Evolutionary conservation across 2,888 invertebrate genomes (phyloP), one percentile per base, ranked within the genome.

Genomic region (Neoascia interrupta): DNA sequence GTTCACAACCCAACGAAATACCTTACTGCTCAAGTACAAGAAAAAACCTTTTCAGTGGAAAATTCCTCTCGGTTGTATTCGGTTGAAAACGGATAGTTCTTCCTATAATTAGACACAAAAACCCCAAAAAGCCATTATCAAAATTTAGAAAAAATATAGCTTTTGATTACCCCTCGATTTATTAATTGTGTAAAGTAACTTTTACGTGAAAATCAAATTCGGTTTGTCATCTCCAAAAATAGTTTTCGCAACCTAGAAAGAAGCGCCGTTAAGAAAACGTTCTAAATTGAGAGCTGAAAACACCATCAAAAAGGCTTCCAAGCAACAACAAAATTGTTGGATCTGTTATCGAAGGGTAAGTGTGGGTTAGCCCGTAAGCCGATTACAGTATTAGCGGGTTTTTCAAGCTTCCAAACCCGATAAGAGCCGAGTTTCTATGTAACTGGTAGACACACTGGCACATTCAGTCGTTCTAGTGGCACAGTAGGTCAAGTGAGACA

Each of bases 61-160:
- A 85, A 86, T 87, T 85, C 84, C 85, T 87, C 87, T 85, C 86
- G 85, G 86, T 84, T 85, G 85, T 84, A 84, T 84, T 83, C 82
- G 86, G 87, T 87, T 85, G 68, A 80, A 68, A 60, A 37, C 45
- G 28, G 47, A 45, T 60, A 54, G 41, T 6, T 43, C 26, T 31
- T 51, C 26, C 11, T 47, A n/a, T 23, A 6, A 45, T 13, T 21
- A 45, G 51, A 11, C 34, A 41, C 31, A 51, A 41, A 54, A 23
- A 23, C 19, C 15, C 1, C 5, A 23, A 13, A 11, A 36, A 31
- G 36, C 13, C 11, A 34, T 10, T 31, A 43, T 51, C 10, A 41
- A 49, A 36, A 39, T 34, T 61, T 21, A 21, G 11, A 6, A 23
- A 47, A 61, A 63, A 47, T 36, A 6, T 37, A n/a, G n/a, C n/a